phyloP scores from a whole-genome alignment of 92 coral and sea anemone genomes.

The Porites rus region DNA sequence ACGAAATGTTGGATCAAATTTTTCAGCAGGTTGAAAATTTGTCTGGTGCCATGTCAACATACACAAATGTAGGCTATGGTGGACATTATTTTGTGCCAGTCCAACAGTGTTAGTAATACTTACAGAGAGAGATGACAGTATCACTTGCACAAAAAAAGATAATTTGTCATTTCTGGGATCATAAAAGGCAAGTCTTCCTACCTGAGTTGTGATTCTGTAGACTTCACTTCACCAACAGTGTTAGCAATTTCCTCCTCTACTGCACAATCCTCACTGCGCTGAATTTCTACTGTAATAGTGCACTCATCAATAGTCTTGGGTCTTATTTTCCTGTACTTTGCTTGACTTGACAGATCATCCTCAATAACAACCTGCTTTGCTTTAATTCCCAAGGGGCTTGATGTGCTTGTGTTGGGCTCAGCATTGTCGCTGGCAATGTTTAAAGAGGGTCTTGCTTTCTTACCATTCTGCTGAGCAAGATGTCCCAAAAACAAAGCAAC shows the following conservation, averaged over 20 bases:
- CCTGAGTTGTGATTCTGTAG: slow-evolving; percentile 69
- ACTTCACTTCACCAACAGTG: slow-evolving; percentile 33
- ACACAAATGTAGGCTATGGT: no score
- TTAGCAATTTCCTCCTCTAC: slow-evolving; percentile 54
- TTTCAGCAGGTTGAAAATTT: no score
- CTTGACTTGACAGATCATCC: slow-evolving; percentile 37
- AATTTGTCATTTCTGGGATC: no score
- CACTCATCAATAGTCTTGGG: slow-evolving; percentile 66
- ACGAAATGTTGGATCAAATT: no score
- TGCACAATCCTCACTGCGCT: slow-evolving; percentile 30
- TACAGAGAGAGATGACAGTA: no score
- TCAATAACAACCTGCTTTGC: slow-evolving; percentile 23
- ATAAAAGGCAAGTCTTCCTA: slow-evolving; percentile 4
- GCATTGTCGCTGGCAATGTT: slow-evolving; percentile 24
- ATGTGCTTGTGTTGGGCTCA: not conserved
- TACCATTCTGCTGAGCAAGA: slow-evolving; percentile 89
- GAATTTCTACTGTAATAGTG: slow-evolving; percentile 42
- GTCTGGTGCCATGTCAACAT: no score
- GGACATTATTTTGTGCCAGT: no score
- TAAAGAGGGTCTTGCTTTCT: slow-evolving; percentile 54
- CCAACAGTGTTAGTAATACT: no score
- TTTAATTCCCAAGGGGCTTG: slow-evolving; percentile 16
- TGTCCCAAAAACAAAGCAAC: slow-evolving; percentile 91
- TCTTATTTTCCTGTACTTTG: slow-evolving; percentile 81
- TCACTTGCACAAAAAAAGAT: no score